Conservation (phyloP, 92 coral and sea anemone species). For the Actinernus sp. region DNA sequence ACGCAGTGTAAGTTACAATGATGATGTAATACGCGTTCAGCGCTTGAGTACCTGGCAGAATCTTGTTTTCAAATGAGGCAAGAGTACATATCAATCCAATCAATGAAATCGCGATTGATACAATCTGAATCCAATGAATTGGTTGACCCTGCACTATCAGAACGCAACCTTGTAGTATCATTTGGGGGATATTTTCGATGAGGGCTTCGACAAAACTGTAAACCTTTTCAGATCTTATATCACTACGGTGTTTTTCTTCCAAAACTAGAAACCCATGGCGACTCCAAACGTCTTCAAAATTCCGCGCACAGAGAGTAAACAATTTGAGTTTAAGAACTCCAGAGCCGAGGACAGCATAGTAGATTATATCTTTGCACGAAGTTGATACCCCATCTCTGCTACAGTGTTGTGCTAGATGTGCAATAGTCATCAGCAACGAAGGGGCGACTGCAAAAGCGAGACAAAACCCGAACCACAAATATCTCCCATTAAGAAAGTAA, state of each 20-base stretch:
- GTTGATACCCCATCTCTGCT: constrained; percentile 1
- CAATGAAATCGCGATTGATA: constrained; percentile 46
- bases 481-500: constrained; percentile 47
- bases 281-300: constrained; percentile 62
- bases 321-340: constrained; percentile 64
- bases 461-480: constrained; percentile 61
- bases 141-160: constrained; percentile 35
- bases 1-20: constrained; percentile 48
- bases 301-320: constrained; percentile 58
- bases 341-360: constrained; percentile 54
- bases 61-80: constrained; percentile 51
- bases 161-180: constrained; percentile 62
- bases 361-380: constrained; percentile 10
- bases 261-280: constrained; percentile 43
- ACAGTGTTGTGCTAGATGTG: constrained; percentile 42
- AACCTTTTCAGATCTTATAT: constrained; percentile 39
- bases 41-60: constrained; percentile 35
- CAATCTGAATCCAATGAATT: constrained; percentile 48
- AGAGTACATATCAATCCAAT: constrained; percentile 54
- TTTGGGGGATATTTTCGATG: constrained; percentile 72
- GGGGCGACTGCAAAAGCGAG: constrained; percentile 66
- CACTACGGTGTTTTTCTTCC: constrained; percentile 35
- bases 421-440: constrained; percentile 46
- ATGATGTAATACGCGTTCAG: constrained; percentile 20
- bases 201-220: constrained; percentile 59